These are phyloP conservation scores for Phrynosoma platyrhinos DNA, from an alignment of 2,113 vertebrate species.

Conservation along the genomic window DNA sequence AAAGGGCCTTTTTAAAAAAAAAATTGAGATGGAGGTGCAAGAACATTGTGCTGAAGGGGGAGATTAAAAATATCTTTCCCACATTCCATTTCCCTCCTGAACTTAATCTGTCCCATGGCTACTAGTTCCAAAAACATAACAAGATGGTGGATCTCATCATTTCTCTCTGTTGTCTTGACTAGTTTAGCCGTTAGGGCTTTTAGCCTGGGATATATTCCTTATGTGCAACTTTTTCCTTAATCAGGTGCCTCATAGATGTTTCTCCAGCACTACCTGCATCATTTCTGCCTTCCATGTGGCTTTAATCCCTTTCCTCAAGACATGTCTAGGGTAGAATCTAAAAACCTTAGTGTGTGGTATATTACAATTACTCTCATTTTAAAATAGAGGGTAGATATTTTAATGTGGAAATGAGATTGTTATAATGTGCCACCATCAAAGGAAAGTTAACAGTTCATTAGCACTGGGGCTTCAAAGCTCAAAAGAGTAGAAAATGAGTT, in stretches of 20 bases:
- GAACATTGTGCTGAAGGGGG: neutral
- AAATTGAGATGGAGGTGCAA: neutral
- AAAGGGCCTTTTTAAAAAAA: too few species aligned
- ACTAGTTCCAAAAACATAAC: neutral
- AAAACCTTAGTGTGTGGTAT: constrained; percentile 42
- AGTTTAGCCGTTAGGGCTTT: neutral
- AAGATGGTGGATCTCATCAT: neutral
- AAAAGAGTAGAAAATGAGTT: constrained; percentile 49
- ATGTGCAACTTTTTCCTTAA: neutral
- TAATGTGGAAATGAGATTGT: constrained; percentile 53
- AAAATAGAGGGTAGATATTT: constrained; percentile 31
- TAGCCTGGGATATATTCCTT: neutral
- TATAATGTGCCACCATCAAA: constrained; percentile 33
- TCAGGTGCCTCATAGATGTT: neutral
- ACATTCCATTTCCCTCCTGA: neutral
- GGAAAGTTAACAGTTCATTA: constrained; percentile 43
- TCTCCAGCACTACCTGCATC: neutral
- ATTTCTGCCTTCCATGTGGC: neutral
- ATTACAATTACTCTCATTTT: constrained; percentile 54
- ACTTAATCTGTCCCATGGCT: neutral
- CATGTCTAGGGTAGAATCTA: neutral
- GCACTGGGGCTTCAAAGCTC: constrained; percentile 31
- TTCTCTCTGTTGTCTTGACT: neutral
- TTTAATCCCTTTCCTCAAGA: neutral
- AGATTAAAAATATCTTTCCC: neutral